Percentiles rank a stretch among this genome's conserved stretches.
Evolutionary conservation across 2,797 vertebrate species (phyloP).

Genomic region (Sebastes dallii): DNA sequence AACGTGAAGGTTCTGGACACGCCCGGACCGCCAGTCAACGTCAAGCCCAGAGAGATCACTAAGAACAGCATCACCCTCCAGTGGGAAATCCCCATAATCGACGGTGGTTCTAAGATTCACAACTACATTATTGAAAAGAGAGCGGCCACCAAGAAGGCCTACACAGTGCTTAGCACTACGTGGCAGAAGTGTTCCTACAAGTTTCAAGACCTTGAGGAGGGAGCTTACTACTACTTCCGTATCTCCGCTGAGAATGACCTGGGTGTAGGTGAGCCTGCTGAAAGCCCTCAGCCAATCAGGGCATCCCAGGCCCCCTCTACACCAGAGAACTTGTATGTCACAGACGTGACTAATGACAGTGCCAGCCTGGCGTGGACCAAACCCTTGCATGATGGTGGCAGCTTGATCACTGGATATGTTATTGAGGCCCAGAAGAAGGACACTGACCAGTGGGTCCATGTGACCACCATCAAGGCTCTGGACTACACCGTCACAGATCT

Average conservation of each 20-base stretch:
- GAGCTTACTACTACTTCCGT: slow-evolving; percentile 96
- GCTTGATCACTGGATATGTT: slow-evolving; percentile 96
- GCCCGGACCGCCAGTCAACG: slow-evolving; percentile 94
- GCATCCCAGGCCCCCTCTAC: slow-evolving; percentile 94
- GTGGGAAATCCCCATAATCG: slow-evolving; percentile 98
- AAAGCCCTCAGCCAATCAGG: slow-evolving; percentile 92
- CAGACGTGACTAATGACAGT: slow-evolving; percentile 90
- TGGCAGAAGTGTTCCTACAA: slow-evolving; percentile 97
- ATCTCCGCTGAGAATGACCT: slow-evolving; percentile 96
- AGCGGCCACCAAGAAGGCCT: slow-evolving; percentile 95
- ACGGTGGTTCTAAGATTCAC: slow-evolving; percentile 95
- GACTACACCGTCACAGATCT: slow-evolving; percentile 92
- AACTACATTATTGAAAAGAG: slow-evolving; percentile 98
- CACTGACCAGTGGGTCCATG: slow-evolving; percentile 91
- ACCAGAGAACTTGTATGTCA: slow-evolving; percentile 95
- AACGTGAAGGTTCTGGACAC: slow-evolving; percentile 97
- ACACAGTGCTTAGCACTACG: slow-evolving; percentile 90
- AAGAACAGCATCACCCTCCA: slow-evolving; percentile 94
- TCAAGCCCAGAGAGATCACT: slow-evolving; percentile 94
- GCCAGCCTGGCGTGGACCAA: slow-evolving; percentile 97
- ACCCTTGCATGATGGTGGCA: slow-evolving; percentile 94
- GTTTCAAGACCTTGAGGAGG: slow-evolving; percentile 89
- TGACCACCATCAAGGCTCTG: slow-evolving; percentile 91
- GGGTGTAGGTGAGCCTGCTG: slow-evolving; percentile 93
- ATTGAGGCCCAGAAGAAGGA: slow-evolving; percentile 97